Conservation (phyloP, 2,888 invertebrate genomes). For the Himalopsyche tibetana region DNA sequence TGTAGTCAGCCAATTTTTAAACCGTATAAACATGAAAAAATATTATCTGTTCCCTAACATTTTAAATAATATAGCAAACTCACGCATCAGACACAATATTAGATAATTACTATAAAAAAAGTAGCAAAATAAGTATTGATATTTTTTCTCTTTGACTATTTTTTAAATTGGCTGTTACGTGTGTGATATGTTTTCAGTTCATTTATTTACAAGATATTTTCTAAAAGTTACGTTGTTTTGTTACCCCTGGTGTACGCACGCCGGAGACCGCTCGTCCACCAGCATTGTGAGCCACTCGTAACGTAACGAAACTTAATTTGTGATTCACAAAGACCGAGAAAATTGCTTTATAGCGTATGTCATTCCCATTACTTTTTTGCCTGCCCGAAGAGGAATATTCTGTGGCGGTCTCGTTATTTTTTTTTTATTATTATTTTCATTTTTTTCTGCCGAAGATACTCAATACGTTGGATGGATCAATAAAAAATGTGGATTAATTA, state of each 20-base stretch:
- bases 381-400: slow-evolving; percentile 47
- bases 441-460: slow-evolving; percentile 46
- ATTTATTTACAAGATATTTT: too few relatives aligned
- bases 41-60: too few relatives aligned
- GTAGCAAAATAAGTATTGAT: too few relatives aligned
- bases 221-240: not conserved
- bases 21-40: too few relatives aligned
- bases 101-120: too few relatives aligned
- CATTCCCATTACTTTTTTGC: slow-evolving; percentile 62
- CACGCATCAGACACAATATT: too few relatives aligned
- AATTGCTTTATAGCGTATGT: slow-evolving; percentile 63
- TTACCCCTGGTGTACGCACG: slow-evolving; percentile 28
- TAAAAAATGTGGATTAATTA: slow-evolving; percentile 54
- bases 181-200: too few relatives aligned
- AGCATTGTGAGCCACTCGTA: slow-evolving; percentile 50
- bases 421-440: not conserved
- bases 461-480: slow-evolving; percentile 41
- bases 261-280: slow-evolving; percentile 7
- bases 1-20: too few relatives aligned
- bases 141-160: too few relatives aligned
- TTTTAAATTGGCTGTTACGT: too few relatives aligned
- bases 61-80: too few relatives aligned
- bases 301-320: slow-evolving; percentile 65
- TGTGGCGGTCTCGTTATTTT: slow-evolving; percentile 52
- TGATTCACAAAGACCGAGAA: slow-evolving; percentile 63